Evolutionary conservation across 1,140 invertebrate genomes (phyloP), one percentile per base, ranked within the genome.

Genomic region (Cherax destructor): DNA sequence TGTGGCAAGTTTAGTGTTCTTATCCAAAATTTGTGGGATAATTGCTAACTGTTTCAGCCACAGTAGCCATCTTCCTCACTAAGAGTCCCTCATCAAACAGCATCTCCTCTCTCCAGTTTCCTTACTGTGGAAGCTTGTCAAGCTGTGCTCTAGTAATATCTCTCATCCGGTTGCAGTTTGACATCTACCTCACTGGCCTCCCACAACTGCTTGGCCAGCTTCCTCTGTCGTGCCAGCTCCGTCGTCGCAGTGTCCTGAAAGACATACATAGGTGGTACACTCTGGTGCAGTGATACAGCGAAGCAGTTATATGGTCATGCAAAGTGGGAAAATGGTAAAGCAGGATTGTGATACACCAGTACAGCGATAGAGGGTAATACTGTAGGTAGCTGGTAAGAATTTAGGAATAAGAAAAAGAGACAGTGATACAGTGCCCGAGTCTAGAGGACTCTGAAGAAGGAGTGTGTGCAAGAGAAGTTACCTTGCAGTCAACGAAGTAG

Each of bases 401-500:
- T 7, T 10, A 56, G 52, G 13, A 56, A 5, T 56, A 56, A 9
- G 56, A 18, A 69, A 69, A 18, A 5, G 21, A 69, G 5, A 21
- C 16, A n/a, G 65, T 69, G 56, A 59, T 59, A 59, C 56, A 59
- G 56, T 11, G 56, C 56, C 56, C 16, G 56, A 69, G 13, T 69
- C 16, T 1, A 18, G 18, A 21, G 18, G 5, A 69, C 52, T 56
- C 52, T 10, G 13, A 9, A 56, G 52, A 56, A 56, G 2, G 65
- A 69, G 18, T 18, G 65, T 56, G 13, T 56, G 13, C 3, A 56
- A 13, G 52, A 56, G 52, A 13, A 56, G 3, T 56, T 89, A 95
- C 94, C 94, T 95, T 94, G 93, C 96, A 96, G 94, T 97, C 95
- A 91, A 97, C 97, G 93, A 97, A 97, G 94, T 98, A 98, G 94